These are phyloP conservation scores for Zele albiditarsus DNA, from an alignment of 2,888 invertebrate genomes.

Conservation along the genomic window DNA sequence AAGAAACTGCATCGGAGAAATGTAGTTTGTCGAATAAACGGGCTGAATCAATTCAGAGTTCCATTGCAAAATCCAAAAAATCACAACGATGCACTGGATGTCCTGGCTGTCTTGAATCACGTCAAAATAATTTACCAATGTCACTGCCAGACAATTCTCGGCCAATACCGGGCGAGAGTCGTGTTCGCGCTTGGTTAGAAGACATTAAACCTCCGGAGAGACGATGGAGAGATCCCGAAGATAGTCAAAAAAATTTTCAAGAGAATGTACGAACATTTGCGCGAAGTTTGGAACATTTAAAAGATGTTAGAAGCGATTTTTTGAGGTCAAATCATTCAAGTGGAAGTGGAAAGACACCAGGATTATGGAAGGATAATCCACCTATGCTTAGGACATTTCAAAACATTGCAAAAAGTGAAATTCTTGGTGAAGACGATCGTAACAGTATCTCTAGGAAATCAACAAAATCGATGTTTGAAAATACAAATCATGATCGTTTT, in stretches of 20 bases:
- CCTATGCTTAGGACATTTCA: slow-evolving; percentile 61
- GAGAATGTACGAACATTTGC: slow-evolving; percentile 55
- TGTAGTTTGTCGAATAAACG: slow-evolving; percentile 56
- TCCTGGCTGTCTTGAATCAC: slow-evolving; percentile 77
- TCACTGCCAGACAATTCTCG: slow-evolving; percentile 53
- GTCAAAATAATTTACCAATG: slow-evolving; percentile 48
- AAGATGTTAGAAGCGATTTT: slow-evolving; percentile 58
- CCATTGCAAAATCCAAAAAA: slow-evolving; percentile 69
- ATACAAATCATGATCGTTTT: slow-evolving; percentile 56
- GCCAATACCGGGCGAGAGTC: slow-evolving; percentile 64
- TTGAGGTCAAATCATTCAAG: slow-evolving; percentile 38
- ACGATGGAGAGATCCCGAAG: slow-evolving; percentile 60
- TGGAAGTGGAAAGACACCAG: slow-evolving; percentile 42
- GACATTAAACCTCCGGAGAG: slow-evolving; percentile 66
- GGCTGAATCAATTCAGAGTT: slow-evolving; percentile 55
- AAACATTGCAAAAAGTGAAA: slow-evolving; percentile 64
- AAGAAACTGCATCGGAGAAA: slow-evolving; percentile 75
- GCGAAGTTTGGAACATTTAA: slow-evolving; percentile 58
- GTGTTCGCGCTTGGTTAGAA: slow-evolving; percentile 69
- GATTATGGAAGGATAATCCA: slow-evolving; percentile 61
- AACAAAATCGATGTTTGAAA: slow-evolving; percentile 67
- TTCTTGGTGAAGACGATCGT: slow-evolving; percentile 62
- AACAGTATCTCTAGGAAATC: slow-evolving; percentile 63
- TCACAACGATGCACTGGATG: slow-evolving; percentile 78
- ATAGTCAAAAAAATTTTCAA: slow-evolving; percentile 52